Evolutionary conservation across 1,140 invertebrate species (phyloP).

Genomic region (Campoletis sonorensis): DNA sequence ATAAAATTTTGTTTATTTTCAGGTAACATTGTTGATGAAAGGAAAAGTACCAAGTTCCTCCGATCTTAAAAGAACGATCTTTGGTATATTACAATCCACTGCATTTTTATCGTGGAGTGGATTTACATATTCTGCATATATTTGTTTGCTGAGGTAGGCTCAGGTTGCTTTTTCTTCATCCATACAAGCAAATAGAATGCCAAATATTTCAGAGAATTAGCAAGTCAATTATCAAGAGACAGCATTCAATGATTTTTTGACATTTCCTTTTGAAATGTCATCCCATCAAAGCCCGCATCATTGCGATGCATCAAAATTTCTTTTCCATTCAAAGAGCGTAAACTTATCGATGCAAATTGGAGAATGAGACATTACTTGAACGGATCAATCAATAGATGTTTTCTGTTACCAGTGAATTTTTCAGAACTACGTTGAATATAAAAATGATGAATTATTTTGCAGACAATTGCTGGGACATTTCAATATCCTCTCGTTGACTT

Average conservation of each 20-base stretch:
- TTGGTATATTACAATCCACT: constrained; percentile 85
- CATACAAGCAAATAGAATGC: neutral
- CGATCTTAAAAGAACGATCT: constrained; percentile 81
- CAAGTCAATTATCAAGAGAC: too few relatives aligned
- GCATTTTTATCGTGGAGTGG: constrained; percentile 86
- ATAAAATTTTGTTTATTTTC: constrained; percentile 58
- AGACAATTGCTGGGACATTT: constrained; percentile 83
- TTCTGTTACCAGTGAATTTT: too few relatives aligned
- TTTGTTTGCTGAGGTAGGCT: constrained; percentile 81
- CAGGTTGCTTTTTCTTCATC: too few relatives aligned
- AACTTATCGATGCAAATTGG: too few relatives aligned
- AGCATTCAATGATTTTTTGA: too few relatives aligned
- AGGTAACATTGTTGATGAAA: constrained; percentile 85
- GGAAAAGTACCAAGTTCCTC: constrained; percentile 80
- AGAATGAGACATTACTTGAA: too few relatives aligned
- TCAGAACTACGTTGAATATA: too few relatives aligned
- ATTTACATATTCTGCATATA: constrained; percentile 83
- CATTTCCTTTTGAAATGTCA: too few relatives aligned
- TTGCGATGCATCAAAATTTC: too few relatives aligned
- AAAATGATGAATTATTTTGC: constrained; percentile 64
- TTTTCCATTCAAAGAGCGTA: too few relatives aligned
- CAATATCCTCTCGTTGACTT: constrained; percentile 83
- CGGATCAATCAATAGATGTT: too few relatives aligned
- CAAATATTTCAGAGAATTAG: neutral
- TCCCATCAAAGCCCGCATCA: too few relatives aligned